These are phyloP conservation scores for Gopherus flavomarginatus DNA, from an alignment of 2,113 vertebrate genomes.

Conservation along the genomic window DNA sequence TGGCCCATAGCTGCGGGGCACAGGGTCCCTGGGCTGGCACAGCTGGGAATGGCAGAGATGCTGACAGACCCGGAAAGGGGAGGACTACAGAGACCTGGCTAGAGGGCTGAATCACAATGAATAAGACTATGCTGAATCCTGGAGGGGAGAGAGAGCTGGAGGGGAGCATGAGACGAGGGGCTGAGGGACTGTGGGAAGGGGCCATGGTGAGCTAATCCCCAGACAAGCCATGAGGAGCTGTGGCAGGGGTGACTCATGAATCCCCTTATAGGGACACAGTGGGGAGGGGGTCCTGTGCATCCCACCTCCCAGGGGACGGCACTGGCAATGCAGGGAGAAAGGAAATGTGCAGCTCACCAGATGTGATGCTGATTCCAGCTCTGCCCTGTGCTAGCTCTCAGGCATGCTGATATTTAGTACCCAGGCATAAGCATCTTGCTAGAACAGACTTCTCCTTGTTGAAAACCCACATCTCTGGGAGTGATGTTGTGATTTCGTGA, in stretches of 20 bases:
- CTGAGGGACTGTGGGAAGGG: not conserved
- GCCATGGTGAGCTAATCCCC: not conserved
- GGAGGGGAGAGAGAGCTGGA: too few relatives aligned
- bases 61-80: not conserved
- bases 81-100: not conserved
- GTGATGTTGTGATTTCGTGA: not conserved
- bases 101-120: not conserved
- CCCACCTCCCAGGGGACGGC: not conserved
- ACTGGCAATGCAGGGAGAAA: not conserved
- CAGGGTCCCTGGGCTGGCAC: too few relatives aligned
- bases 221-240: not conserved
- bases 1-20: not conserved
- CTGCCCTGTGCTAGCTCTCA: not conserved
- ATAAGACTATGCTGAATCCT: not conserved
- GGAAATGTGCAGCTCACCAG: not conserved
- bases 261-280: not conserved
- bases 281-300: not conserved
- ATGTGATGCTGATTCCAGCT: not conserved
- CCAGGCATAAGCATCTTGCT: not conserved
- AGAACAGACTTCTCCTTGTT: not conserved
- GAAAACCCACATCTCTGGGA: not conserved
- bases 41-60: too few relatives aligned
- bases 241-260: accelerated
- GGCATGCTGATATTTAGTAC: not conserved
- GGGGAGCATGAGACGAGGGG: too few relatives aligned